Evolutionary conservation across 1,140 invertebrate genomes (phyloP), one percentile per base, ranked within the genome.

Genomic region (Caenorhabditis tropicalis): DNA sequence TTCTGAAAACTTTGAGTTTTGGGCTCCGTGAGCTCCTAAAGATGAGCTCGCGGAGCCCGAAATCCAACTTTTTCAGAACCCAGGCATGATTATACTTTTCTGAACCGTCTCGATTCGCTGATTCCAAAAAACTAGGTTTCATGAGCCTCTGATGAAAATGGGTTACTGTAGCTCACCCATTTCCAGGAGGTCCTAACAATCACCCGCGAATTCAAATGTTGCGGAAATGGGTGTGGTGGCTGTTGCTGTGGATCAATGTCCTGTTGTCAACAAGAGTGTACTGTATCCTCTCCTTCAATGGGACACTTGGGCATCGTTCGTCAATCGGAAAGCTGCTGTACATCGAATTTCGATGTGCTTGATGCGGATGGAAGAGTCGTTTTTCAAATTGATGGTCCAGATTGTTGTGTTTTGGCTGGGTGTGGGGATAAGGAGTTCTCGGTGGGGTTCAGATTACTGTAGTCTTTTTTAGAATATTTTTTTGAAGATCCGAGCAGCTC

Each of bases 401-500:
- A 56, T 21, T 82, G 80, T 19, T 85, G 81, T 36, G 29, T 82
- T 21, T 24, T 85, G 29, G 48, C 80, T 21, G 80, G 84, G 19
- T 85, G 84, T 81, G 27, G 36, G 19, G 84, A 85, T 46, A 85
- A 85, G 81, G 80, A 82, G 31, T 85, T 85, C 43, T 31, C 53
- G 31, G 65, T 84, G 16, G 24, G 84, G 74, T 9, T 36, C 21
- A 15, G 16, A 12, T 33, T 82, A 33, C 6, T 29, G 19, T 29
- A 19, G 9, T 16, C 3, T 16, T 5, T 19, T 1, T 31, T 7
- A 33, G 9, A 19, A 27, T 43, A n/a, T 24, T 7, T 21, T 53
- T n/a, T 84, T 80, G 12, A 10, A 56, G 39, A 60, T 48, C 27
- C 24, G 24, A 58, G 27, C 36, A 7, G 29, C 46, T 5, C 79